These are phyloP conservation scores for Sturnus vulgaris DNA, from an alignment of 2,113 vertebrate genomes.

Conservation along the genomic window DNA sequence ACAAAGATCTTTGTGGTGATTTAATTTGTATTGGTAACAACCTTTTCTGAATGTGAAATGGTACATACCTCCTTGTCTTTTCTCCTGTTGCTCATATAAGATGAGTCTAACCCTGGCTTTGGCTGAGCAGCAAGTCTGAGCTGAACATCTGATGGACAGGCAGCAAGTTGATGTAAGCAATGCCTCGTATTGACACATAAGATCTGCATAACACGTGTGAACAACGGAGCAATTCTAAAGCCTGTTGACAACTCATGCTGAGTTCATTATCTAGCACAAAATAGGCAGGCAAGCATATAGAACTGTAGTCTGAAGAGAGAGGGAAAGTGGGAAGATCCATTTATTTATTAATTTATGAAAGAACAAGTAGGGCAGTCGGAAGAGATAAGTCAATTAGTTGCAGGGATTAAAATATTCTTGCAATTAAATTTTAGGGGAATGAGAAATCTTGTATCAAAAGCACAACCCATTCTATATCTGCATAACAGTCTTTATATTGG, in stretches of 20 bases:
- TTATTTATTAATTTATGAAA: not conserved
- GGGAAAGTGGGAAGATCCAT: not conserved
- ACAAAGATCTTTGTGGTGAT: not conserved
- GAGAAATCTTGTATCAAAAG: not conserved
- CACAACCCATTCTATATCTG: not conserved
- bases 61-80: not conserved
- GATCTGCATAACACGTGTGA: not conserved
- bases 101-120: not conserved
- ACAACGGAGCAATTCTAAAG: not conserved
- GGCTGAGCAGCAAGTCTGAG: not conserved
- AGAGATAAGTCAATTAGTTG: not conserved
- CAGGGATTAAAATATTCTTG: not conserved
- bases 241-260: too few relatives aligned
- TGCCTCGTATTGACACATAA: rapidly evolving
- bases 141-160: not conserved
- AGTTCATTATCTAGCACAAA: not conserved
- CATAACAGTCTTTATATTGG: not conserved
- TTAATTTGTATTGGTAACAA: not conserved
- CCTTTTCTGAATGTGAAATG: not conserved
- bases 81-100: not conserved
- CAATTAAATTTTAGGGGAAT: not conserved
- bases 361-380: not conserved
- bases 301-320: not conserved
- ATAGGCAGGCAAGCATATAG: not conserved
- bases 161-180: not conserved